Conservation (phyloP, 2,113 vertebrate genomes). For the Murina feae region DNA sequence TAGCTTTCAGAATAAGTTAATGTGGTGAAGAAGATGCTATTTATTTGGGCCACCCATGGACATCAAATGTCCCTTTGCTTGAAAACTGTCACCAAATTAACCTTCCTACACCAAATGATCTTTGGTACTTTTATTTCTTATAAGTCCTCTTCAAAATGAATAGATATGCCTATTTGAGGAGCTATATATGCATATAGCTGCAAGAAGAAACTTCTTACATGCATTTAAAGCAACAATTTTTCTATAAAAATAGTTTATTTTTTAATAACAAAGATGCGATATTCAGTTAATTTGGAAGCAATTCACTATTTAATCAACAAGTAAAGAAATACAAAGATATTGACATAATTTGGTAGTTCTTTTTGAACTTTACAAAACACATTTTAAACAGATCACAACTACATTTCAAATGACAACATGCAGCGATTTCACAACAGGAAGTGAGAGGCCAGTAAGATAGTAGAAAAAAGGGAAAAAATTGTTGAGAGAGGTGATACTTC, state of each 20-base stretch:
- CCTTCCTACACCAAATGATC: neutral
- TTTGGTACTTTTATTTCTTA: neutral
- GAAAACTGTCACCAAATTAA: neutral
- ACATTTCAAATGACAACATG: neutral
- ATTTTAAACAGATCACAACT: neutral
- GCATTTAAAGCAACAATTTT: neutral
- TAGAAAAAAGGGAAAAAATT: neutral
- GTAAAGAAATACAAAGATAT: neutral
- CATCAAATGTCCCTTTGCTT: neutral
- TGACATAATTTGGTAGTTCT: neutral
- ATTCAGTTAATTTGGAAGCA: neutral
- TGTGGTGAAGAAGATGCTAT: neutral
- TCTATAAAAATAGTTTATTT: neutral
- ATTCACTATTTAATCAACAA: neutral
- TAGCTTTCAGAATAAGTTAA: neutral
- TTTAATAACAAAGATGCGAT: neutral
- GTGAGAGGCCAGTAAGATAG: neutral
- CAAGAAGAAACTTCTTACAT: neutral
- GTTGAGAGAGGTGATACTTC: neutral
- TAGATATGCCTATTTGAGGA: neutral
- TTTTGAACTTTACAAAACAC: conserved; percentile 10
- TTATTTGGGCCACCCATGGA: neutral
- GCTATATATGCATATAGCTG: neutral
- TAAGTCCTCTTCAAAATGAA: neutral
- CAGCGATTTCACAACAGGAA: neutral